Conservation (phyloP, 2,888 invertebrate genomes). For the Agrotis clavis region DNA sequence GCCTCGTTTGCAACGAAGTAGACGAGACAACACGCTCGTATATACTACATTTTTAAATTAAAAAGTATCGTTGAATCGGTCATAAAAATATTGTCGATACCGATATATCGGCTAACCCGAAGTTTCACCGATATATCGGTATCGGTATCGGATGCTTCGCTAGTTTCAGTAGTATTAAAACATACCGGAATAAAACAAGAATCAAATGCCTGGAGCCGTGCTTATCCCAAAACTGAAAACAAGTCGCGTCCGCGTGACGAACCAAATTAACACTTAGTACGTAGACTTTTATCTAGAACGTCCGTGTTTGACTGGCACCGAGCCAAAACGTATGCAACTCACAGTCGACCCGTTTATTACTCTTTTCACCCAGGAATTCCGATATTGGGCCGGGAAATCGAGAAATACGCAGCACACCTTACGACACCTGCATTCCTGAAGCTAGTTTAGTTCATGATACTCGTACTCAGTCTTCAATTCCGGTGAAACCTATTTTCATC, state of each 20-base stretch:
- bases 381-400: conserved; percentile 44
- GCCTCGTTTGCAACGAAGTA: too few species aligned
- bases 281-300: conserved; percentile 62
- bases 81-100: too few species aligned
- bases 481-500: background rate
- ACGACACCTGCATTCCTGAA: background rate
- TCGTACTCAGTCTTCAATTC: background rate
- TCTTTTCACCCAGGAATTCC: conserved; percentile 46
- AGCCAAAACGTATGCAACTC: conserved; percentile 62
- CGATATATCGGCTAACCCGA: too few species aligned
- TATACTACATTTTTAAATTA: too few species aligned
- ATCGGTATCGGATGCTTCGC: too few species aligned
- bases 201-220: background rate
- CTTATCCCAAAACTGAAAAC: conserved; percentile 20
- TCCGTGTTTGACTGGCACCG: conserved; percentile 58
- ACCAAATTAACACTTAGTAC: conserved; percentile 61
- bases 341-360: conserved; percentile 33
- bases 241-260: conserved; percentile 36
- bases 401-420: conserved; percentile 26
- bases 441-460: background rate
- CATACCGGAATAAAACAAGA: background rate
- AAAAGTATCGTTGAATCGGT: too few species aligned
- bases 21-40: too few species aligned
- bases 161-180: too few species aligned
- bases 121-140: too few species aligned